Evolutionary conservation across 2,888 invertebrate genomes (phyloP), one percentile per base, ranked within the genome.

Genomic region (Saturnia japonica): DNA sequence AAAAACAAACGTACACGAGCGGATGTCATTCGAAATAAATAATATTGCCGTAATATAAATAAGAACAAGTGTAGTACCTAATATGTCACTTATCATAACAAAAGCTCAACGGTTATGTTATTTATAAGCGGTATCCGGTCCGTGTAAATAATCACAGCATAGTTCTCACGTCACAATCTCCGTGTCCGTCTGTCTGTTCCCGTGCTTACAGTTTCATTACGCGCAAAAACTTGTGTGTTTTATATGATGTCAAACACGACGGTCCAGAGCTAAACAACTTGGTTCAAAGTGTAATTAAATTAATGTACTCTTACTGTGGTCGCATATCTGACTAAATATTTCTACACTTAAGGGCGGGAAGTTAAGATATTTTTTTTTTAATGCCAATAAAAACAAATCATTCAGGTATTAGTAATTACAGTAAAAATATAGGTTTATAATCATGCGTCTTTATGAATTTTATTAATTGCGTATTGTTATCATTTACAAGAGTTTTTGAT

Each of bases 321-420:
- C 84, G 87, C 88, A 91, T 92, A 86, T 89, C 90, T 90, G 74
- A 88, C 87, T 93, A 93, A 91, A 91, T 90, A 88, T 86, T 90
- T 88, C 85, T 91, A 88, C 87, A 90, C 91, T 90, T 90, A 89
- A 87, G 77, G 88, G 89, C 75, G 45, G 22, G 68, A 62, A 45
- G 47, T n/a, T 60, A 0, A 25, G 54, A 60, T 60, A 8, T 28
- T 14, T 60, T 60, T 60, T 28, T 28, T 47, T 19, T 9, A 19
- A 54, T 54, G 22, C 9, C 34, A 22, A 54, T n/a, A n/a, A 54
- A 54, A 22, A 11, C 22, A 47, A 19, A 47, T 19, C 19, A 19
- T 19, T 19, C 16, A 14, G 16, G 16, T 0, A 16, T 47, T 16
- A 47, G 19, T 47, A 19, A 47, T 19, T 47, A 47, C 47, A 47